Percentiles rank a stretch among this genome's conserved stretches.
These are phyloP conservation scores for Zaprionus nigranus DNA, from an alignment of 1,140 invertebrate genomes.

Conservation along the genomic window DNA sequence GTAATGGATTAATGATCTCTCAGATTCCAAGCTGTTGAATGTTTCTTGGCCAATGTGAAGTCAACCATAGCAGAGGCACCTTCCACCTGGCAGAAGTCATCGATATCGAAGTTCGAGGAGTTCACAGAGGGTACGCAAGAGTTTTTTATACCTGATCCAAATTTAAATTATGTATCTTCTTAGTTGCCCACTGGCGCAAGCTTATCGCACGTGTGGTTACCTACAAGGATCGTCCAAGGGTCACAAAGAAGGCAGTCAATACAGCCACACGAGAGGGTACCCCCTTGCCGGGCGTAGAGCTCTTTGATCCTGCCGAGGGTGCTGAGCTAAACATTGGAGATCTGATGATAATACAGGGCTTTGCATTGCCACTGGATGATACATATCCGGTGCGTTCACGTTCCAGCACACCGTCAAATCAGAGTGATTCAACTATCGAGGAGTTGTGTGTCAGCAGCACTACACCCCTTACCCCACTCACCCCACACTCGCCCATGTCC, in stretches of 20 bases:
- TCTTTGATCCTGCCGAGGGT: slow-evolving; percentile 85
- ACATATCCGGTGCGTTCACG: slow-evolving; percentile 67
- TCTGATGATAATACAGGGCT: slow-evolving; percentile 73
- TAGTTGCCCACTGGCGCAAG: slow-evolving; percentile 88
- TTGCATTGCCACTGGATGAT: slow-evolving; percentile 70
- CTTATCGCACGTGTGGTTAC: slow-evolving; percentile 88
- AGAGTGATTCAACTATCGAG: slow-evolving; percentile 71
- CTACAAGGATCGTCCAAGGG: slow-evolving; percentile 86
- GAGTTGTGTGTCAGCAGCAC: slow-evolving; percentile 57
- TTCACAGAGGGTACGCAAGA: slow-evolving; percentile 86
- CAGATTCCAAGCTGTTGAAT: slow-evolving; percentile 91
- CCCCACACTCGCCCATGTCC: slow-evolving; percentile 64
- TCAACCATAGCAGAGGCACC: slow-evolving; percentile 84
- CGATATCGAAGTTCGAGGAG: slow-evolving; percentile 90
- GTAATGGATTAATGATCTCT: slow-evolving; percentile 1
- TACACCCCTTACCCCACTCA: slow-evolving; percentile 50
- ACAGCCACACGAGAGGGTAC: slow-evolving; percentile 86
- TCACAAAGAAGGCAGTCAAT: slow-evolving; percentile 53
- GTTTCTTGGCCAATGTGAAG: slow-evolving; percentile 89
- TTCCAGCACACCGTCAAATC: slow-evolving; percentile 63
- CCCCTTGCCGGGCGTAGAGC: slow-evolving; percentile 87
- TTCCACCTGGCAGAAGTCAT: slow-evolving; percentile 87
- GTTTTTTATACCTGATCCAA: neutral
- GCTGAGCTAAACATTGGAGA: slow-evolving; percentile 75
- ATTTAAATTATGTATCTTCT: neutral